A percentile compares a stretch with the other conserved stretches of the same genome.
These are phyloP conservation scores for Myodes glareolus DNA, from an alignment of 2,113 vertebrate species.

Conservation along the genomic window DNA sequence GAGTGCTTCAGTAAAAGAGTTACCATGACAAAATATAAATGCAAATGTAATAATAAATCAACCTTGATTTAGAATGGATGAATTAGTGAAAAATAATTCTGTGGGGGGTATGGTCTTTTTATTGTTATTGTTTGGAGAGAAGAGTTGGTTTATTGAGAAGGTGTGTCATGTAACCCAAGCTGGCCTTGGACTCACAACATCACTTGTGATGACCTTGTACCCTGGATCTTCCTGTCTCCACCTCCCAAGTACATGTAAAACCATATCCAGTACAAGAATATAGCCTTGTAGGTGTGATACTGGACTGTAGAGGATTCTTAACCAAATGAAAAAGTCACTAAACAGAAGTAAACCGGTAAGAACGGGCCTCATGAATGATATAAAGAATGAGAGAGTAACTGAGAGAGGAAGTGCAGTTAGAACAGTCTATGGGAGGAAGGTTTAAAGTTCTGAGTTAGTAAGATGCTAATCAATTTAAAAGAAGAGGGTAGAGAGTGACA, in stretches of 20 bases:
- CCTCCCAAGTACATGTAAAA: not conserved
- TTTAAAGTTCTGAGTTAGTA: not conserved
- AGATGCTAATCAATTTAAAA: not conserved
- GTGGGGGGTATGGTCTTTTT: not conserved
- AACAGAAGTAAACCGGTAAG: slow-evolving; percentile 5
- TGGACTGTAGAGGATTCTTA: not conserved
- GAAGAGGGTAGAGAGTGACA: too few species aligned
- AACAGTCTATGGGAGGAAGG: not conserved
- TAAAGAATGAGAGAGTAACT: not conserved
- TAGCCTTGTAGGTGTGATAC: too few species aligned
- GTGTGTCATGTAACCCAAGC: not conserved
- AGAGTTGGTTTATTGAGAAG: not conserved
- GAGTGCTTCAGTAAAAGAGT: not conserved
- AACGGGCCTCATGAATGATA: not conserved
- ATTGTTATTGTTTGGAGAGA: not conserved
- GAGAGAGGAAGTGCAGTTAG: not conserved
- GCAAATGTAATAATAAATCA: not conserved
- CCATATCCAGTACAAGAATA: too few species aligned
- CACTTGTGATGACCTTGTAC: not conserved
- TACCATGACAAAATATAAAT: not conserved
- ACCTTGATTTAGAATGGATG: slow-evolving; percentile 17
- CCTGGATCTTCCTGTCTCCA: too few species aligned
- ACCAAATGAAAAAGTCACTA: not conserved
- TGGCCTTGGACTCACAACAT: not conserved
- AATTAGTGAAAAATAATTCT: not conserved